Conservation (phyloP, 2,888 invertebrate genomes). For the Caradrina clavipalpis region DNA sequence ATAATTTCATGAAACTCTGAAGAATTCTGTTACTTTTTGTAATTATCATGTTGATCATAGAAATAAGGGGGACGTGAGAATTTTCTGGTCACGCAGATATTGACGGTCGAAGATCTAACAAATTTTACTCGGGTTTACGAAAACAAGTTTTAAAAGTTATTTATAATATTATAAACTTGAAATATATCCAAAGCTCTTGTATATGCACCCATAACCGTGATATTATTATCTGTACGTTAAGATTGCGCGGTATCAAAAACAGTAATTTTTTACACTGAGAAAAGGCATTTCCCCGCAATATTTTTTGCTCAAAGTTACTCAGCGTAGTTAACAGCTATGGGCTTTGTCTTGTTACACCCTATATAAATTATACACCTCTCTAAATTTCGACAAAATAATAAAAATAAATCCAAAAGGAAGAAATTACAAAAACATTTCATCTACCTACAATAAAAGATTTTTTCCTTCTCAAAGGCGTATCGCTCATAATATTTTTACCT, state of each 20-base stretch:
- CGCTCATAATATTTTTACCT: slow-evolving; percentile 6
- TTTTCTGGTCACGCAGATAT: too few species aligned
- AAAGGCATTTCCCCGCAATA: too few species aligned
- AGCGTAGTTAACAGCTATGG: too few species aligned
- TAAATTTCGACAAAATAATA: background rate
- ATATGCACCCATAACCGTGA: background rate
- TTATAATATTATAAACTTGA: too few species aligned
- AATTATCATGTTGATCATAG: background rate
- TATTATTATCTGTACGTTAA: background rate
- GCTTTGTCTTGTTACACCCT: too few species aligned
- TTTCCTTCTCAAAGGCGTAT: slow-evolving; percentile 5
- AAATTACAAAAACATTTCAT: background rate
- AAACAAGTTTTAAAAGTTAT: too few species aligned
- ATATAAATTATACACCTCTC: background rate
- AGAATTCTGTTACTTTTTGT: background rate
- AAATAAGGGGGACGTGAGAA: background rate
- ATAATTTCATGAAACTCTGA: background rate
- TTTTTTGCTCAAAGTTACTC: too few species aligned
- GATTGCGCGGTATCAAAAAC: too few species aligned
- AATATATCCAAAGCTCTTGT: too few species aligned
- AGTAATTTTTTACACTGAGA: too few species aligned
- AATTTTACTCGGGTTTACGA: too few species aligned
- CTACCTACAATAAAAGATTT: background rate
- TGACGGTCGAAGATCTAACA: too few species aligned
- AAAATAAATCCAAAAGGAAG: background rate